These are phyloP conservation scores for Henricia sp. DNA, from an alignment of 53 echinoderm and acorn worm genomes.

Conservation along the genomic window DNA sequence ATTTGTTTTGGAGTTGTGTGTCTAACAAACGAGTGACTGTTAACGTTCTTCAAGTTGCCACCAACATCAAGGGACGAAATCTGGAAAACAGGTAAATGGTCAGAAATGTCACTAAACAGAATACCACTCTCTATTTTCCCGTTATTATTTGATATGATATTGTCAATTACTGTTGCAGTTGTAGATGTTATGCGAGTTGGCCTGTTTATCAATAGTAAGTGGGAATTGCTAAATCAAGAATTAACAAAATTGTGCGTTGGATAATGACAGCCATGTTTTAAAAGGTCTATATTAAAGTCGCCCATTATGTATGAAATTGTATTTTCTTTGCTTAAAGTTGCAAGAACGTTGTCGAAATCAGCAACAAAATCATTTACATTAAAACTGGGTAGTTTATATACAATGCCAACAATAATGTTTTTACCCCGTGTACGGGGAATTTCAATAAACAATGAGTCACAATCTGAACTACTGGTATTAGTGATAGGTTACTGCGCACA, in stretches of 20 bases:
- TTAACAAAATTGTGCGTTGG: slow-evolving; percentile 8
- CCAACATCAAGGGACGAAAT: background rate
- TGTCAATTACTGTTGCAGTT: slow-evolving; percentile 20
- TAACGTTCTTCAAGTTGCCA: background rate
- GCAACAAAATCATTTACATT: slow-evolving; percentile 9
- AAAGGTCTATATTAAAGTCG: slow-evolving; percentile 26
- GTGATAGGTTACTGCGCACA: slow-evolving; percentile 6
- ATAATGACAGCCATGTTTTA: slow-evolving; percentile 1
- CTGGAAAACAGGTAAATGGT: slow-evolving; percentile 9
- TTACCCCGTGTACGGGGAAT: background rate
- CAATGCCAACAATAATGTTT: slow-evolving; percentile 10
- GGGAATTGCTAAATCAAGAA: background rate
- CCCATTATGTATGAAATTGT: slow-evolving; percentile 20
- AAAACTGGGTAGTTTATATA: slow-evolving; percentile 21
- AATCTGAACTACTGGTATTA: background rate
- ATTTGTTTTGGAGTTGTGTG: background rate
- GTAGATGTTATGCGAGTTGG: slow-evolving; percentile 20
- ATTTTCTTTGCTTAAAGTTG: background rate
- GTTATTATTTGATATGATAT: slow-evolving; percentile 11
- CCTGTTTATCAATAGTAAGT: slow-evolving; percentile 2
- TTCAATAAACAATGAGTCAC: slow-evolving; percentile 45
- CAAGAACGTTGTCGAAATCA: background rate
- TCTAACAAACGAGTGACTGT: background rate
- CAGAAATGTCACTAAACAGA: background rate
- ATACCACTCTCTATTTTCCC: slow-evolving; percentile 9